These are phyloP conservation scores for Physella acuta DNA, from an alignment of 1,140 invertebrate genomes.

Conservation along the genomic window DNA sequence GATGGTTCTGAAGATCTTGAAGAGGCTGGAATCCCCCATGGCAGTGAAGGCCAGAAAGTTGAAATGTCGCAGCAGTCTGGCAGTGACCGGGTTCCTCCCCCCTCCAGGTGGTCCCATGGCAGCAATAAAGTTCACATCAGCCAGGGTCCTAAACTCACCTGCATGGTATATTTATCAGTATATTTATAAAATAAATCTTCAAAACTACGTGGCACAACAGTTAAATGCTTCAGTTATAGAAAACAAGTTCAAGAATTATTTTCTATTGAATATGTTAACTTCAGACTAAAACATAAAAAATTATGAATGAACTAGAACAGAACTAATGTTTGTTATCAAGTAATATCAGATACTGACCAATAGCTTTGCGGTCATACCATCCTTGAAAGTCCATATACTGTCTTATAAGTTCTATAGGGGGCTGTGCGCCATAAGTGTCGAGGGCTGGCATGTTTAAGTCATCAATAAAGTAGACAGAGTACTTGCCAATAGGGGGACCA, in stretches of 20 bases:
- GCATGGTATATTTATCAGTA: constrained; percentile 4
- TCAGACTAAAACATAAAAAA: no score
- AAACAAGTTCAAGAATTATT: no score
- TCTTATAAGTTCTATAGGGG: constrained; percentile 58
- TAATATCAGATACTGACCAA: no score
- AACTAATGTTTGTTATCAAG: no score
- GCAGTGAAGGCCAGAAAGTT: constrained; percentile 65
- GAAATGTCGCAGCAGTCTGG: constrained; percentile 58
- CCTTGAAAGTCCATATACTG: constrained; percentile 60
- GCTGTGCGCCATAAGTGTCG: constrained; percentile 59
- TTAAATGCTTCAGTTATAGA: no score
- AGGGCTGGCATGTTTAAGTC: constrained; percentile 62
- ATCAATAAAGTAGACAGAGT: constrained; percentile 60
- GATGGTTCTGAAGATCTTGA: constrained; percentile 73
- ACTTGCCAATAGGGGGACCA: constrained; percentile 60
- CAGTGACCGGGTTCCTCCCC: constrained; percentile 59
- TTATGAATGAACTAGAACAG: no score
- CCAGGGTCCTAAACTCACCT: constrained; percentile 78
- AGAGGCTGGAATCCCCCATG: constrained; percentile 73
- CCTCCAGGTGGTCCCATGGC: constrained; percentile 61
- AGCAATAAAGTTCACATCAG: constrained; percentile 68
- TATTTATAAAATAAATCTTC: neutral
- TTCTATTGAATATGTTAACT: no score
- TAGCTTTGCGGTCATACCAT: constrained; percentile 74
- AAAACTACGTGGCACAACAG: neutral